phyloP scores from a whole-genome alignment of 2,888 invertebrate species.

The Baronia brevicornis region DNA sequence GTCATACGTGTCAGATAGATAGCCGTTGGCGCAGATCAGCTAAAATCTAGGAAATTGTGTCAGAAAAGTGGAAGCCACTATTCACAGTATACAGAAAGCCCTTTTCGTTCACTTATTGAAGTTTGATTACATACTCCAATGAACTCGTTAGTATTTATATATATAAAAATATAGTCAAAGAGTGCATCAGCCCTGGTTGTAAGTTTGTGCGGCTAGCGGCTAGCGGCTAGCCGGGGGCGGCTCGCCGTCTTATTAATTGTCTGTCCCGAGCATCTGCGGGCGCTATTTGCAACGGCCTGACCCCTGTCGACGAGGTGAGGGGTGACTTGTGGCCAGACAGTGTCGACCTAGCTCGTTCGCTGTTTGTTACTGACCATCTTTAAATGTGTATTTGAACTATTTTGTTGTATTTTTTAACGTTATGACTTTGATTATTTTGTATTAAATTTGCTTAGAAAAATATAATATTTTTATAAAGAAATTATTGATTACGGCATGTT shows the following conservation, averaged over 20 bases:
- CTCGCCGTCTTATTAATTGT: conserved; percentile 68
- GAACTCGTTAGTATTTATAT: no score
- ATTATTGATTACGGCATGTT: no score
- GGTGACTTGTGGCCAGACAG: conserved; percentile 13
- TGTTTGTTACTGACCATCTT: conserved; percentile 25
- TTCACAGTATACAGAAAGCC: no score
- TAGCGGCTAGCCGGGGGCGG: conserved; percentile 50
- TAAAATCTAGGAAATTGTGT: no score
- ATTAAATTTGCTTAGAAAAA: conserved; percentile 4
- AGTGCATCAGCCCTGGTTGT: conserved; percentile 51
- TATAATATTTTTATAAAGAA: no score
- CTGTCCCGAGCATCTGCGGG: conserved; percentile 70
- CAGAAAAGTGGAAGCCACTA: no score
- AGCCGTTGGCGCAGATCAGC: no score
- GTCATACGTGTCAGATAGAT: no score
- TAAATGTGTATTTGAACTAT: conserved; percentile 16
- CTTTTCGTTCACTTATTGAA: no score
- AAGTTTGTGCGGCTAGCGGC: conserved; percentile 41
- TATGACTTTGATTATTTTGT: conserved; percentile 4
- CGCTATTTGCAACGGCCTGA: conserved; percentile 54
- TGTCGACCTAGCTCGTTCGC: conserved; percentile 16
- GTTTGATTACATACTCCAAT: no score
- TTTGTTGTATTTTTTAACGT: conserved; percentile 13
- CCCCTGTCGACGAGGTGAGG: conserved; percentile 38
- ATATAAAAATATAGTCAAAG: no score